A percentile compares a stretch with the other conserved stretches of the same genome.
Evolutionary conservation across 2,797 vertebrate species (phyloP).

Genomic region (Pipistrellus pygmaeus): DNA sequence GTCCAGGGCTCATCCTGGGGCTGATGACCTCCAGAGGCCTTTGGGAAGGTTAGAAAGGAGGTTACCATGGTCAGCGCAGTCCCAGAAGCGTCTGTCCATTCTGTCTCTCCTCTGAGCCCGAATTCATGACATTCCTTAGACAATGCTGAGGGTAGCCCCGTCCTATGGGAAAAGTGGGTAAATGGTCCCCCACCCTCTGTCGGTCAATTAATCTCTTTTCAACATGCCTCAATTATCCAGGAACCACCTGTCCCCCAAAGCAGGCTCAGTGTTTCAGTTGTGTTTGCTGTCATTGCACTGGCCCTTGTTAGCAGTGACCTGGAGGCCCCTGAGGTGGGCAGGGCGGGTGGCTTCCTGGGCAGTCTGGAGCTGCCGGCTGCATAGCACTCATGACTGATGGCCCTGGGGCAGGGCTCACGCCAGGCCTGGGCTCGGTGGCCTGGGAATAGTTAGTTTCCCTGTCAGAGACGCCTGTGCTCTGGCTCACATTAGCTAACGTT

Average conservation of each 20-base stretch:
- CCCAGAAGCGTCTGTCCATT: background rate
- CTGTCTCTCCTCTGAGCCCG: background rate
- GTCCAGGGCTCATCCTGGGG: background rate
- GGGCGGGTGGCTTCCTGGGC: background rate
- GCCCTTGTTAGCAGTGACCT: constrained; percentile 58
- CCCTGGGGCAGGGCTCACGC: constrained; percentile 52
- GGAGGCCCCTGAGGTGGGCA: constrained; percentile 3
- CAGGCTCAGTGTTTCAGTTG: constrained; percentile 12
- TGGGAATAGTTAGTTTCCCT: constrained; percentile 74
- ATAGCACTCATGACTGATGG: constrained; percentile 69
- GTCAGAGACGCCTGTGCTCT: constrained; percentile 64
- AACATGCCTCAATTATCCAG: constrained; percentile 65
- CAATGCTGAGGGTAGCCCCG: background rate
- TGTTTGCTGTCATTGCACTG: constrained; percentile 76
- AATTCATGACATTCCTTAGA: background rate
- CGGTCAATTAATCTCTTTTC: constrained; percentile 75
- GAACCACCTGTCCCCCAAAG: constrained; percentile 39
- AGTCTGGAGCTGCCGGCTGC: constrained; percentile 64
- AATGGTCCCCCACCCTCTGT: background rate
- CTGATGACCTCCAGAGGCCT: background rate
- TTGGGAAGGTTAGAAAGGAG: background rate
- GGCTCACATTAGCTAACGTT: constrained; percentile 46
- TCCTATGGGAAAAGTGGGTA: constrained; percentile 68
- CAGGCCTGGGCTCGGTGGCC: constrained; percentile 12
- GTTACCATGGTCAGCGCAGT: background rate